A percentile compares a stretch with the other conserved stretches of the same genome.
Evolutionary conservation across 2,888 invertebrate genomes (phyloP).

Genomic region (Drosophila monieri): DNA sequence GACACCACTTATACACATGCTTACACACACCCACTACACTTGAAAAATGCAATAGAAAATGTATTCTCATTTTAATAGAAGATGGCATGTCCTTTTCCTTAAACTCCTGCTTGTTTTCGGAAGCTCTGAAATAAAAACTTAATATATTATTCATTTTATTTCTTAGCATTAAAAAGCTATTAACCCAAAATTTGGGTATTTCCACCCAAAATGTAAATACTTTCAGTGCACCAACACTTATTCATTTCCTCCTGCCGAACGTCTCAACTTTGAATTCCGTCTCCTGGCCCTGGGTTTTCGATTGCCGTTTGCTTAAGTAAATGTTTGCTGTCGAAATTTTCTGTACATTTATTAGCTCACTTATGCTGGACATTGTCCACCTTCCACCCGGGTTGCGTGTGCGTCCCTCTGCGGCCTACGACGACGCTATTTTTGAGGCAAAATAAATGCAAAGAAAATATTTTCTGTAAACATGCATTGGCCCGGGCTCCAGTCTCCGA

Average conservation of each 20-base stretch:
- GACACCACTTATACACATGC: conserved; percentile 62
- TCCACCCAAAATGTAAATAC: neutral
- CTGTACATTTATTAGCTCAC: conserved; percentile 75
- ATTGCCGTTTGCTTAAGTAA: conserved; percentile 72
- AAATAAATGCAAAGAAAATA: conserved; percentile 76
- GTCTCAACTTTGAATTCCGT: conserved; percentile 48
- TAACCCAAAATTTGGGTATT: too few species aligned
- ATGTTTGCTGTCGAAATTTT: conserved; percentile 75
- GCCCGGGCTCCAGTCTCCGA: conserved; percentile 17
- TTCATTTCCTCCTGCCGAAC: conserved; percentile 47
- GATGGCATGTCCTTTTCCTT: neutral
- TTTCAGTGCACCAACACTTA: conserved; percentile 22
- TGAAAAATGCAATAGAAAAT: conserved; percentile 5
- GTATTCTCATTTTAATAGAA: neutral
- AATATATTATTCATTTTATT: neutral
- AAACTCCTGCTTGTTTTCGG: too few species aligned
- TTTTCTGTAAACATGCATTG: conserved; percentile 71
- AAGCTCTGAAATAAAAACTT: neutral
- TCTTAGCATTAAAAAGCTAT: neutral
- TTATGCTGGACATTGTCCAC: conserved; percentile 52
- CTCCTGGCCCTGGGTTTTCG: conserved; percentile 9
- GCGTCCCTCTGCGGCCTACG: conserved; percentile 47
- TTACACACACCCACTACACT: conserved; percentile 23
- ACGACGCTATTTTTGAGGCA: conserved; percentile 2
- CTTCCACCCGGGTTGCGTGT: conserved; percentile 42